Conservation (phyloP, 2,113 vertebrate genomes). For the Notarius lentiginosus region DNA sequence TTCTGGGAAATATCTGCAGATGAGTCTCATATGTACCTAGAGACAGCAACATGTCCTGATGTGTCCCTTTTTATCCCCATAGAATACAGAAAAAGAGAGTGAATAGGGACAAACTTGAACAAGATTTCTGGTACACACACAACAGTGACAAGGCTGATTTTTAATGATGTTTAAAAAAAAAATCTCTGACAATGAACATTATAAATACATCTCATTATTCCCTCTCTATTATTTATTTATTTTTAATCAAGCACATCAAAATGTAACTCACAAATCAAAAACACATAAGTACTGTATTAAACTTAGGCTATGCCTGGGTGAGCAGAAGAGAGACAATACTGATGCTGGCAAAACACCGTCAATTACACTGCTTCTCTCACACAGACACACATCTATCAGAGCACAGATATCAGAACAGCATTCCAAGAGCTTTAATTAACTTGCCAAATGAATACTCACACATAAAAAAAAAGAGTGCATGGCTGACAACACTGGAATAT, state of each 20-base stretch:
- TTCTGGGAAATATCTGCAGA: constrained; percentile 23
- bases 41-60: constrained; percentile 34
- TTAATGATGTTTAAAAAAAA: background rate
- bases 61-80: background rate
- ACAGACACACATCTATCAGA: background rate
- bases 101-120: background rate
- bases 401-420: background rate
- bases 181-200: background rate
- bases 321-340: background rate
- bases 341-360: background rate
- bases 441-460: background rate
- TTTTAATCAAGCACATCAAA: too few relatives aligned
- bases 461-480: background rate
- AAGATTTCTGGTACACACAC: background rate
- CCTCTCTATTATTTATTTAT: too few relatives aligned
- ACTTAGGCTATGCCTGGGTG: background rate
- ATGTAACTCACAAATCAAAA: background rate
- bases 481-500: background rate
- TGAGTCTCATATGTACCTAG: background rate
- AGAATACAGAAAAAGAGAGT: background rate
- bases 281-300: background rate
- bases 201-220: background rate
- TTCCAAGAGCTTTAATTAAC: background rate
- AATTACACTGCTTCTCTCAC: background rate
- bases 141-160: background rate